Evolutionary conservation across 2,113 vertebrate species (phyloP).

Genomic region (Sinocyclocheilus grahami): DNA sequence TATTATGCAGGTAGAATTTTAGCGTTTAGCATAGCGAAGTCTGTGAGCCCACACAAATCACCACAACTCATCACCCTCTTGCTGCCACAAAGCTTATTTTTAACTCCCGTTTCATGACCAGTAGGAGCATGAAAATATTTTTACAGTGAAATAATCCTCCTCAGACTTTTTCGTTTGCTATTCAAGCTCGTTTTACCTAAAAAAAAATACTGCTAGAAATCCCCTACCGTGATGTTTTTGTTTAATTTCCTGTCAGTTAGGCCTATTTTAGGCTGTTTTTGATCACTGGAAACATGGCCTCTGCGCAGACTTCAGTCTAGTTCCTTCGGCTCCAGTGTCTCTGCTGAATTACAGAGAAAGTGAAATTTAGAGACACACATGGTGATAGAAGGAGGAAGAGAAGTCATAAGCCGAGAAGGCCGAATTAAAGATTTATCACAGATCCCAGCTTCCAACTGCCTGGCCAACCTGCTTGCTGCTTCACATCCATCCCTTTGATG

Average conservation of each 20-base stretch:
- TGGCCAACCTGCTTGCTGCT: conserved; percentile 40
- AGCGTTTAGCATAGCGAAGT: conserved; percentile 49
- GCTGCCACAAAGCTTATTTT: conserved; percentile 14
- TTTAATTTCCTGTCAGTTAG: conserved; percentile 49
- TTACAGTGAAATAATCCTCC: conserved; percentile 45
- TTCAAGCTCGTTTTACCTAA: conserved; percentile 34
- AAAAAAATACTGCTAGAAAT: conserved; percentile 9
- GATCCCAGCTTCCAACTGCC: conserved; percentile 61
- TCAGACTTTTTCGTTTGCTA: background rate
- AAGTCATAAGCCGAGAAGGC: conserved; percentile 64
- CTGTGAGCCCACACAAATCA: conserved; percentile 58
- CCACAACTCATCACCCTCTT: conserved; percentile 31
- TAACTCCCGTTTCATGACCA: conserved; percentile 21
- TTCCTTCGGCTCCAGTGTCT: background rate
- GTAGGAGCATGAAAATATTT: conserved; percentile 49
- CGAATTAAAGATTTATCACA: conserved; percentile 73
- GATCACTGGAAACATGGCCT: conserved; percentile 27
- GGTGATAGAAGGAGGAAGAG: conserved; percentile 56
- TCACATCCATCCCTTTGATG: conserved; percentile 37
- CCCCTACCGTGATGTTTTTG: conserved; percentile 43
- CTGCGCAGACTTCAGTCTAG: background rate
- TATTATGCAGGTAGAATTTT: conserved; percentile 62
- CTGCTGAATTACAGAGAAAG: conserved; percentile 44
- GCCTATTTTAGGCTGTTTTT: conserved; percentile 43
- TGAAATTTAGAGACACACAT: conserved; percentile 38